Evolutionary conservation across 1,140 invertebrate genomes (phyloP).

Genomic region (Geopemphigus sp.): DNA sequence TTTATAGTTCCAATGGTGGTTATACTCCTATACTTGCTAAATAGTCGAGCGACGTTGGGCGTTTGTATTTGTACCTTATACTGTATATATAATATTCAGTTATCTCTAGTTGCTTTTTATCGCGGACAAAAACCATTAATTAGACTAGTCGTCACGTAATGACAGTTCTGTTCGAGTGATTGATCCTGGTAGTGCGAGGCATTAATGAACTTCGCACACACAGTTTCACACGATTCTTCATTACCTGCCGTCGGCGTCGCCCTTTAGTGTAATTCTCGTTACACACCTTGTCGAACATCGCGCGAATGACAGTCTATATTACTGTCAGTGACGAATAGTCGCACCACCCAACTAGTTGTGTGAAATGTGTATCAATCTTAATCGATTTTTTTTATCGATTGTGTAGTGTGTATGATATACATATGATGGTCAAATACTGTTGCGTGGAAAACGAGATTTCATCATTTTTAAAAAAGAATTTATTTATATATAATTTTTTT

Average conservation of each 20-base stretch:
- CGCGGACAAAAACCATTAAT: conserved; percentile 17
- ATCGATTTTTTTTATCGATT: background rate
- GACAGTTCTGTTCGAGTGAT: conserved; percentile 27
- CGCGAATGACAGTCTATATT: conserved; percentile 5
- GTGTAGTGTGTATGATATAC: no score
- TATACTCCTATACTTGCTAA: no score
- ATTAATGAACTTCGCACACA: conserved; percentile 4
- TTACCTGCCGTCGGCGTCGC: background rate
- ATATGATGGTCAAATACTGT: no score
- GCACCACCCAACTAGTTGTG: background rate
- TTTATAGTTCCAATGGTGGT: no score
- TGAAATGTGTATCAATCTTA: conserved; percentile 15
- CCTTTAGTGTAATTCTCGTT: conserved; percentile 26
- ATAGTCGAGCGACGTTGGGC: no score
- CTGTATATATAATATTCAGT: no score
- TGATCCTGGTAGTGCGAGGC: background rate
- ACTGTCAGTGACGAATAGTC: conserved; percentile 27
- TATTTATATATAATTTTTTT: conserved; percentile 8
- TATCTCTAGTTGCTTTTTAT: background rate
- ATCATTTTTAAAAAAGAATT: no score
- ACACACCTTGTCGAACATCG: conserved; percentile 7
- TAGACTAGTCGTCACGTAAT: conserved; percentile 22
- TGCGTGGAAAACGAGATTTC: no score
- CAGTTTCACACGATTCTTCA: conserved; percentile 39
- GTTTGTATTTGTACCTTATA: no score